phyloP scores from a whole-genome alignment of 2,888 invertebrate genomes.

The Fissipunctia ypsillon region DNA sequence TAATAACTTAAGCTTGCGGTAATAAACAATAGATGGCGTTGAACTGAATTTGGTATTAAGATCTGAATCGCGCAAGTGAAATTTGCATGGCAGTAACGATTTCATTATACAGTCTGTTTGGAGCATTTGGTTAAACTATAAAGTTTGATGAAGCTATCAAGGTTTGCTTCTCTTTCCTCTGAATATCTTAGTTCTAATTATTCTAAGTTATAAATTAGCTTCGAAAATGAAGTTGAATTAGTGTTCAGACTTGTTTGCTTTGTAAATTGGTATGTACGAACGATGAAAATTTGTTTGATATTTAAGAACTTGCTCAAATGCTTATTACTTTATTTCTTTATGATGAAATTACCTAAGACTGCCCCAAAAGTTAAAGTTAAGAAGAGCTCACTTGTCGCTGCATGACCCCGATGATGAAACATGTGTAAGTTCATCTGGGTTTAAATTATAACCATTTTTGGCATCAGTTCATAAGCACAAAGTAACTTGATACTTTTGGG shows the following conservation, averaged over 20 bases:
- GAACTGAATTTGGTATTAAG: conserved; percentile 45
- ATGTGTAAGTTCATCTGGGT: neutral
- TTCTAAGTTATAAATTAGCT: conserved; percentile 37
- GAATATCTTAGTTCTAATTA: conserved; percentile 37
- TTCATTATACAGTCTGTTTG: conserved; percentile 49
- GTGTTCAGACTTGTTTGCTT: conserved; percentile 17
- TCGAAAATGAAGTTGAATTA: conserved; percentile 31
- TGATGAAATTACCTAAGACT: neutral
- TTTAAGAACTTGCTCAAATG: conserved; percentile 19
- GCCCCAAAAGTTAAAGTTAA: neutral
- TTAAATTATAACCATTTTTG: neutral
- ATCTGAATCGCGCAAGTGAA: conserved; percentile 44
- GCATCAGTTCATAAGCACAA: neutral
- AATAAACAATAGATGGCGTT: conserved; percentile 54
- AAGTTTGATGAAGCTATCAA: conserved; percentile 51
- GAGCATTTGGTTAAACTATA: conserved; percentile 38
- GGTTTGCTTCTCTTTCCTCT: conserved; percentile 27
- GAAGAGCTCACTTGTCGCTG: neutral
- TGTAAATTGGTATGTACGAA: conserved; percentile 14
- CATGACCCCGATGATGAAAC: neutral
- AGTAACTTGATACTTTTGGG: neutral
- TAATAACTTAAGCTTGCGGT: conserved; percentile 30
- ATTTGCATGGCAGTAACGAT: conserved; percentile 55
- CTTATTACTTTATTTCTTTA: neutral
- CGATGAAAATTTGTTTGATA: conserved; percentile 15